Conservation (phyloP, 2,888 invertebrate genomes). For the Chymomyza procnemis region DNA sequence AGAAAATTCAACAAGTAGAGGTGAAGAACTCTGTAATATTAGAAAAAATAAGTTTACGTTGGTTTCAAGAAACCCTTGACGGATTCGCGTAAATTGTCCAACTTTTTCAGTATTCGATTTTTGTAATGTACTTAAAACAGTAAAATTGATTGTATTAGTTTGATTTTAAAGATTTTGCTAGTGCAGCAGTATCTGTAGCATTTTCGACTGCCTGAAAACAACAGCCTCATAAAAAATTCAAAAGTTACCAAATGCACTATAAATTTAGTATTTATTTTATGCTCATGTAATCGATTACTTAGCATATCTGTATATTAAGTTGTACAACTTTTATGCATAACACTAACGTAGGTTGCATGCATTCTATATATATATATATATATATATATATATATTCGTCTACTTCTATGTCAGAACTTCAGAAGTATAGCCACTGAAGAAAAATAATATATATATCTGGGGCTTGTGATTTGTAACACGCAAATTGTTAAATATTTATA, state of each 20-base stretch:
- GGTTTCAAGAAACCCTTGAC: too few relatives aligned
- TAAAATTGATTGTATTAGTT: too few relatives aligned
- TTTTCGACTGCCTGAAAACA: background rate
- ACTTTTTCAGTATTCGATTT: too few relatives aligned
- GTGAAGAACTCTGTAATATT: too few relatives aligned
- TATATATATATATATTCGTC: slow-evolving; percentile 30
- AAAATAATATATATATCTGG: slow-evolving; percentile 18
- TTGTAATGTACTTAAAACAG: too few relatives aligned
- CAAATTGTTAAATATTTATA: slow-evolving; percentile 50
- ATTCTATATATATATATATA: too few relatives aligned
- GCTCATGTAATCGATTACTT: slow-evolving; percentile 54
- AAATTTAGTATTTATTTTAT: slow-evolving; percentile 60
- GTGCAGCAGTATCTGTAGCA: too few relatives aligned
- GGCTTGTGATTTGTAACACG: slow-evolving; percentile 6
- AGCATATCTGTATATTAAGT: slow-evolving; percentile 27
- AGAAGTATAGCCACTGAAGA: slow-evolving; percentile 9
- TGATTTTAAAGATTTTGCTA: too few relatives aligned
- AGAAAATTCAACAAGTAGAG: too few relatives aligned
- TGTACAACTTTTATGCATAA: slow-evolving; percentile 47
- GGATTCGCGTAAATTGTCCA: too few relatives aligned
- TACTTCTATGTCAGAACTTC: too few relatives aligned
- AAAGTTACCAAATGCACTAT: slow-evolving; percentile 13
- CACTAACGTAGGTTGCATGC: slow-evolving; percentile 35
- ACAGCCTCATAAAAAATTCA: background rate
- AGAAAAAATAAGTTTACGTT: too few relatives aligned